Percentiles rank a stretch among this genome's conserved stretches.
Evolutionary conservation across 2,888 invertebrate genomes (phyloP).

Genomic region (Scaptomyza cyrtandrae): DNA sequence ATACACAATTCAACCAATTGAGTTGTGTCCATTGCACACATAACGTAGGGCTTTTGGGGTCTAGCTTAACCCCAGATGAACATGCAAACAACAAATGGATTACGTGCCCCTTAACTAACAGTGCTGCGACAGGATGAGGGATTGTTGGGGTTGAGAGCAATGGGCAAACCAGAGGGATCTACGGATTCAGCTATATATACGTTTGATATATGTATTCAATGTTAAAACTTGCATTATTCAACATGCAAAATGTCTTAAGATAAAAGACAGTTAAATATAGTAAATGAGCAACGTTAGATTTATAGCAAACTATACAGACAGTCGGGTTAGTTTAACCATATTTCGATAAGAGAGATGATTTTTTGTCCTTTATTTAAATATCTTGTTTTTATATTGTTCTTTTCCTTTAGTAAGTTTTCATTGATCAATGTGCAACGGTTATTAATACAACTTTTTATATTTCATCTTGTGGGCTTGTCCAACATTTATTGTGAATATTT

Average conservation of each 20-base stretch:
- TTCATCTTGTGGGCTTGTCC: too few species aligned
- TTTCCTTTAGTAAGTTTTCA: too few species aligned
- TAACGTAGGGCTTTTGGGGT: conserved; percentile 23
- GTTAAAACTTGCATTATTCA: conserved; percentile 24
- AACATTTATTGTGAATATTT: too few species aligned
- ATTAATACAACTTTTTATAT: too few species aligned
- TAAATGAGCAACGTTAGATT: neutral
- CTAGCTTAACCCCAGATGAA: conserved; percentile 49
- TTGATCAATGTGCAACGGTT: too few species aligned
- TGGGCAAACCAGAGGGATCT: conserved; percentile 24
- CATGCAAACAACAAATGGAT: conserved; percentile 75
- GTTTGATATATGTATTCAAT: conserved; percentile 26
- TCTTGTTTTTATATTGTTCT: too few species aligned
- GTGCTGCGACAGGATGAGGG: conserved; percentile 27
- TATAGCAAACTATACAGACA: too few species aligned
- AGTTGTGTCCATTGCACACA: conserved; percentile 67
- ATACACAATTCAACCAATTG: conserved; percentile 59
- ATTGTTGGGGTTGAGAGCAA: neutral
- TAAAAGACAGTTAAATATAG: neutral
- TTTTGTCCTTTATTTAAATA: too few species aligned
- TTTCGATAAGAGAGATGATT: too few species aligned
- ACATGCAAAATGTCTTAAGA: conserved; percentile 22
- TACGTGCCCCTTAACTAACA: conserved; percentile 67
- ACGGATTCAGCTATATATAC: conserved; percentile 24
- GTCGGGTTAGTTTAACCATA: too few species aligned